phyloP scores from a whole-genome alignment of 2,113 vertebrate genomes.

The Hemichromis elongatus region DNA sequence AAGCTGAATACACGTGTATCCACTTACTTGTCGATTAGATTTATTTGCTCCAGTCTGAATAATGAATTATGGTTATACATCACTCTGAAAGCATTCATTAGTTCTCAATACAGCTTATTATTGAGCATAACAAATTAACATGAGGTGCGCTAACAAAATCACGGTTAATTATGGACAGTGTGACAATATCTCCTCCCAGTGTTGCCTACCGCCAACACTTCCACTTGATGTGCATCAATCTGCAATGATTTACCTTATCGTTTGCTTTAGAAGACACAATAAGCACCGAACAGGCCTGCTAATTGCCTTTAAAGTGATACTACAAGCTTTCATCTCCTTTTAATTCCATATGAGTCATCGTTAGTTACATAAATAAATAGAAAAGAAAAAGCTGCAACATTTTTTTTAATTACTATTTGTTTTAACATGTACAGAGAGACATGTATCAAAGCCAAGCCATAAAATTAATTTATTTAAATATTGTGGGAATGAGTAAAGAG shows the following conservation, averaged over 20 bases:
- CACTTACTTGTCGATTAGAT: slow-evolving; percentile 7
- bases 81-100: slow-evolving; percentile 19
- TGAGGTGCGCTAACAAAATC: slow-evolving; percentile 18
- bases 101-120: slow-evolving; percentile 37
- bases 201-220: background rate
- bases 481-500: background rate
- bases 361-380: background rate
- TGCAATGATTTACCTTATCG: background rate
- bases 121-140: slow-evolving; percentile 46
- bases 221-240: background rate
- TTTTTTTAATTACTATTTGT: background rate
- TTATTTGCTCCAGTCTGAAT: slow-evolving; percentile 12
- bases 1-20: background rate
- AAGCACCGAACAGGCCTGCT: background rate
- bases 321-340: background rate
- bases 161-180: slow-evolving; percentile 16
- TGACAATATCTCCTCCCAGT: background rate
- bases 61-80: slow-evolving; percentile 25
- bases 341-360: slow-evolving; percentile 1
- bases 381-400: background rate
- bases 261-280: slow-evolving; percentile 28
- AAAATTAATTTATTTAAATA: no score
- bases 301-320: background rate
- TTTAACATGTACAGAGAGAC: background rate
- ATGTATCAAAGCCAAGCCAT: background rate